These are phyloP conservation scores for Drosophila hawaiiensis DNA, from an alignment of 2,888 invertebrate genomes.

Conservation along the genomic window DNA sequence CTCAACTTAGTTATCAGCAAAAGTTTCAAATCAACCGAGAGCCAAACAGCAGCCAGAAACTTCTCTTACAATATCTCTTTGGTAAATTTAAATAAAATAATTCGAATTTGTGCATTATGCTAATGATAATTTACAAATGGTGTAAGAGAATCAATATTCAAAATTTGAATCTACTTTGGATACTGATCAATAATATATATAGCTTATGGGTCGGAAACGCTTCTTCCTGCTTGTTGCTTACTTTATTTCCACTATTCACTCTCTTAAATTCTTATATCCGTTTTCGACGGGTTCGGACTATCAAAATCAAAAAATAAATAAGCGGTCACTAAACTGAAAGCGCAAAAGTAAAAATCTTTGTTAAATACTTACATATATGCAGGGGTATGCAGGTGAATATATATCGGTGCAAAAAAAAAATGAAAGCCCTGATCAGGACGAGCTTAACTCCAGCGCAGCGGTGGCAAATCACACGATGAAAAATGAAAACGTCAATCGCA, in stretches of 20 bases:
- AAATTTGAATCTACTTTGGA: background rate
- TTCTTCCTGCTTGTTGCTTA: background rate
- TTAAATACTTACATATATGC: background rate
- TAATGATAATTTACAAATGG: background rate
- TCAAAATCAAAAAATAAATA: background rate
- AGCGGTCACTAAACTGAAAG: background rate
- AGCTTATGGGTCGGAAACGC: background rate
- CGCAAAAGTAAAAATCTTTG: background rate
- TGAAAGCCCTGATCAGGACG: background rate
- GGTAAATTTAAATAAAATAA: no score
- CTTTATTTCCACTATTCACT: background rate
- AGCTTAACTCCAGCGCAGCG: background rate
- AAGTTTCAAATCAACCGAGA: conserved; percentile 5
- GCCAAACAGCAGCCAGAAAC: no score
- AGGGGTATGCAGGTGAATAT: background rate
- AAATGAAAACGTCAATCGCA: background rate
- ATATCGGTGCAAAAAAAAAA: background rate
- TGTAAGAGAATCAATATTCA: no score
- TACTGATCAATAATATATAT: background rate
- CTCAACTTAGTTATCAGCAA: conserved; percentile 15
- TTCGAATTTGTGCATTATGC: background rate
- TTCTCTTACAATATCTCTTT: background rate
- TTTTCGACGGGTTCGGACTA: background rate
- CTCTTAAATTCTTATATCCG: background rate
- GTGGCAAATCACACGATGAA: background rate